Evolutionary conservation across 2,113 vertebrate species (phyloP).

Genomic region (Heterocephalus glaber): DNA sequence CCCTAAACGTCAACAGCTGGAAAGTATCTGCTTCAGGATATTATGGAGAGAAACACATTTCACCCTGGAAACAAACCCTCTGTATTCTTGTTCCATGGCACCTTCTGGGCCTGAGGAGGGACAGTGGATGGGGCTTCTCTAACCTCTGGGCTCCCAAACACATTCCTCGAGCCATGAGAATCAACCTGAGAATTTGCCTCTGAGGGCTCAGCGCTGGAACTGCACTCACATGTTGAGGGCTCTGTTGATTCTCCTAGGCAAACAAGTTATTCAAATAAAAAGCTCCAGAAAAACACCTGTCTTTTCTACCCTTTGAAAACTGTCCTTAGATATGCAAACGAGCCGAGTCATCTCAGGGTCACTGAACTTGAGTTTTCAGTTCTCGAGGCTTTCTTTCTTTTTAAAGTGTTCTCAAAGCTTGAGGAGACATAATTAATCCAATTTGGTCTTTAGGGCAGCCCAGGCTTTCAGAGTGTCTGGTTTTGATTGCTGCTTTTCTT

Average conservation of each 20-base stretch:
- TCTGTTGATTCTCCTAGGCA: neutral
- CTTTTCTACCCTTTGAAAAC: neutral
- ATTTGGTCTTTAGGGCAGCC: constrained; percentile 17
- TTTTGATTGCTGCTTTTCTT: constrained; percentile 5
- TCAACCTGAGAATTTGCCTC: neutral
- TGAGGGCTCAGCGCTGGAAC: neutral
- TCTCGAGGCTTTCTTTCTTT: constrained; percentile 23
- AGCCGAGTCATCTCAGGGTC: constrained; percentile 21
- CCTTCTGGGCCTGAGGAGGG: rapidly evolving
- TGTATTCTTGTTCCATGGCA: neutral
- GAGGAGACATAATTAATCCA: constrained; percentile 22
- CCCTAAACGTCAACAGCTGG: neutral
- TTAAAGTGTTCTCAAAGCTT: constrained; percentile 40
- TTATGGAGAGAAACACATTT: neutral
- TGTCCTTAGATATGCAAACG: constrained; percentile 40
- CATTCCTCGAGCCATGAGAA: neutral
- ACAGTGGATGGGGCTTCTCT: no score
- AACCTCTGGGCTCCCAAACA: neutral
- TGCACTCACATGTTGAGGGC: neutral
- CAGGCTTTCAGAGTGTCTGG: neutral
- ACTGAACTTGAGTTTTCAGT: constrained; percentile 27
- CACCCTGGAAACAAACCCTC: neutral
- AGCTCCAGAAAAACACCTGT: neutral
- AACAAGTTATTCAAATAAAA: neutral
- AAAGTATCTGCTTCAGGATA: neutral